These are phyloP conservation scores for Carcinoscorpius rotundicauda DNA, from an alignment of 1,140 invertebrate genomes.

Conservation along the genomic window DNA sequence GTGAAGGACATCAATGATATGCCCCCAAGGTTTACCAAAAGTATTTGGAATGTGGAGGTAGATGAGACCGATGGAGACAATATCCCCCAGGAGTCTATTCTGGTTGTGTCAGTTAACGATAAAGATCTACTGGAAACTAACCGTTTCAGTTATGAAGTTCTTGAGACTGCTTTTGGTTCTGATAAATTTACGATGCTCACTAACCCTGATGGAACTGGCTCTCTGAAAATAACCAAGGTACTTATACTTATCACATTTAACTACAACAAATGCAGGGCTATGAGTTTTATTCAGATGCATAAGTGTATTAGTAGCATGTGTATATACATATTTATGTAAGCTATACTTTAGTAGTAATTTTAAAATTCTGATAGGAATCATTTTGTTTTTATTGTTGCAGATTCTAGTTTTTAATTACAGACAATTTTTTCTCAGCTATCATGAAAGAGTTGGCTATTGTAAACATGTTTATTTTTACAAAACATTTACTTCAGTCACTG, in stretches of 20 bases:
- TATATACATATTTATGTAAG: too few relatives aligned
- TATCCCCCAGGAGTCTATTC: slow-evolving; percentile 84
- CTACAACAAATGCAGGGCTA: too few relatives aligned
- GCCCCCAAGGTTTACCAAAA: slow-evolving; percentile 90
- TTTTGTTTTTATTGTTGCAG: too few relatives aligned
- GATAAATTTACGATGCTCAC: slow-evolving; percentile 95
- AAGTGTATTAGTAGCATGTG: too few relatives aligned
- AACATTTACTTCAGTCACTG: too few relatives aligned
- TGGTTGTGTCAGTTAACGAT: slow-evolving; percentile 88
- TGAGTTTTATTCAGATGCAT: too few relatives aligned
- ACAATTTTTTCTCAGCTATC: too few relatives aligned
- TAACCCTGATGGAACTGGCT: slow-evolving; percentile 89
- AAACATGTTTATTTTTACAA: too few relatives aligned
- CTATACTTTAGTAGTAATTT: too few relatives aligned
- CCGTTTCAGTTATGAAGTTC: slow-evolving; percentile 90
- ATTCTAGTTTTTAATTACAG: too few relatives aligned
- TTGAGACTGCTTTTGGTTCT: slow-evolving; percentile 85
- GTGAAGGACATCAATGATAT: slow-evolving; percentile 42
- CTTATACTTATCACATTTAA: slow-evolving; percentile 1
- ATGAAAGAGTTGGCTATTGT: too few relatives aligned
- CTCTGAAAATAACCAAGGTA: slow-evolving; percentile 78
- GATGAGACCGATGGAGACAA: slow-evolving; percentile 88
- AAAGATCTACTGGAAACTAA: slow-evolving; percentile 77
- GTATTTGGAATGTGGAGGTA: slow-evolving; percentile 90
- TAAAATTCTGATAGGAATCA: too few relatives aligned